phyloP scores from a whole-genome alignment of 2,888 invertebrate species.

The Drosophila engyochracea region DNA sequence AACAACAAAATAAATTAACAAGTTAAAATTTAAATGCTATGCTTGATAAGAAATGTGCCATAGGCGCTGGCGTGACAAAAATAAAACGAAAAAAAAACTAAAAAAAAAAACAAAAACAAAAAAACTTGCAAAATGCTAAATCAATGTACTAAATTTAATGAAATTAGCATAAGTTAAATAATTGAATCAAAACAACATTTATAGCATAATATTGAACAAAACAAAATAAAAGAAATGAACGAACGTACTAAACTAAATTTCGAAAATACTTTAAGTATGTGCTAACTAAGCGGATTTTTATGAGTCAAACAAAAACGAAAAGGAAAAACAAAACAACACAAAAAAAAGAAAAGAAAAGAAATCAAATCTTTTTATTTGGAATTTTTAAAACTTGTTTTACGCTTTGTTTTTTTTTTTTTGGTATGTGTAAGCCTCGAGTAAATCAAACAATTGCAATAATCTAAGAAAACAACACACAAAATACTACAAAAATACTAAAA shows the following conservation, averaged over 20 bases:
- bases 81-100: neutral
- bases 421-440: slow-evolving; percentile 42
- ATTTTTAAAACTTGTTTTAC: slow-evolving; percentile 20
- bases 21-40: slow-evolving; percentile 34
- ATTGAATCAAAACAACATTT: slow-evolving; percentile 42
- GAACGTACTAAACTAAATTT: slow-evolving; percentile 40
- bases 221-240: slow-evolving; percentile 3
- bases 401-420: neutral
- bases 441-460: slow-evolving; percentile 48
- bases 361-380: neutral
- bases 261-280: slow-evolving; percentile 58
- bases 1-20: slow-evolving; percentile 30
- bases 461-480: slow-evolving; percentile 11
- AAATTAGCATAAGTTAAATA: slow-evolving; percentile 48
- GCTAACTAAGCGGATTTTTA: slow-evolving; percentile 42
- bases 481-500: slow-evolving; percentile 33
- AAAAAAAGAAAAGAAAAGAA: too few relatives aligned
- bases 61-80: slow-evolving; percentile 63
- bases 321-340: slow-evolving; percentile 8
- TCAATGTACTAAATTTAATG: slow-evolving; percentile 63
- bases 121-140: slow-evolving; percentile 62
- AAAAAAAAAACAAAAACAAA: slow-evolving; percentile 11
- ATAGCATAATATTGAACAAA: slow-evolving; percentile 48
- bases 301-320: slow-evolving; percentile 22
- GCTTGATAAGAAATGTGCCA: slow-evolving; percentile 70